These are phyloP conservation scores for Tapirus indicus DNA, from an alignment of 2,797 vertebrate species.

Conservation along the genomic window DNA sequence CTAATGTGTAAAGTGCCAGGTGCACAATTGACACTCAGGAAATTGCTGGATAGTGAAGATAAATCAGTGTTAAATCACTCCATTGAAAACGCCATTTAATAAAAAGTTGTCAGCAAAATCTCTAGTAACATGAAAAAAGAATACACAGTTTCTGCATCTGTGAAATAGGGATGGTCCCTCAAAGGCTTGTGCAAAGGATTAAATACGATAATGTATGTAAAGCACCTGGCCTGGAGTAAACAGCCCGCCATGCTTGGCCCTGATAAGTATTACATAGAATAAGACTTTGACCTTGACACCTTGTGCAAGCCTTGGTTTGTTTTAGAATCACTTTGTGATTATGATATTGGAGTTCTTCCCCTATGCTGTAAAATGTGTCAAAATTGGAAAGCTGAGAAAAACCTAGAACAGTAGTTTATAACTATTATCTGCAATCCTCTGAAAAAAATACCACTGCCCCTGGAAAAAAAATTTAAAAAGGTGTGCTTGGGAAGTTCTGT, in stretches of 20 bases:
- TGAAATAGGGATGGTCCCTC: slow-evolving; percentile 17
- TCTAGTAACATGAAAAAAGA: slow-evolving; percentile 1
- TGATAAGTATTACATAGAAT: not conserved
- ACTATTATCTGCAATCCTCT: not conserved
- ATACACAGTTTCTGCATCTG: slow-evolving; percentile 37
- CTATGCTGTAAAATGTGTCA: not conserved
- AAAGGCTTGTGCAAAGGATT: not conserved
- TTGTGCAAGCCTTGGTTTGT: not conserved
- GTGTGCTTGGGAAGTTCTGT: not conserved
- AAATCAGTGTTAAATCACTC: slow-evolving; percentile 59
- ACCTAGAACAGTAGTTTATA: not conserved
- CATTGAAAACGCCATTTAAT: slow-evolving; percentile 59
- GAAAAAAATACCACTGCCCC: not conserved
- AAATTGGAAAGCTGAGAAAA: not conserved
- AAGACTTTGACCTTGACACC: slow-evolving; percentile 57
- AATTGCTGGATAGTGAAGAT: slow-evolving; percentile 72
- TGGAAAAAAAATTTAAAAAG: not conserved
- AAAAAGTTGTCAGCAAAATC: slow-evolving; percentile 71
- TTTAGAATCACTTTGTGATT: slow-evolving; percentile 6
- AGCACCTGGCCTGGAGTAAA: not conserved
- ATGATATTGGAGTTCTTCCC: not conserved
- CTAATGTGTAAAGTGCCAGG: slow-evolving; percentile 62
- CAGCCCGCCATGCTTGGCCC: no score
- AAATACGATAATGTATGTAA: slow-evolving; percentile 37
- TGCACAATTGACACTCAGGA: slow-evolving; percentile 59